These are phyloP conservation scores for Tolypeutes matacus DNA, from an alignment of 2,797 vertebrate species.

Conservation along the genomic window DNA sequence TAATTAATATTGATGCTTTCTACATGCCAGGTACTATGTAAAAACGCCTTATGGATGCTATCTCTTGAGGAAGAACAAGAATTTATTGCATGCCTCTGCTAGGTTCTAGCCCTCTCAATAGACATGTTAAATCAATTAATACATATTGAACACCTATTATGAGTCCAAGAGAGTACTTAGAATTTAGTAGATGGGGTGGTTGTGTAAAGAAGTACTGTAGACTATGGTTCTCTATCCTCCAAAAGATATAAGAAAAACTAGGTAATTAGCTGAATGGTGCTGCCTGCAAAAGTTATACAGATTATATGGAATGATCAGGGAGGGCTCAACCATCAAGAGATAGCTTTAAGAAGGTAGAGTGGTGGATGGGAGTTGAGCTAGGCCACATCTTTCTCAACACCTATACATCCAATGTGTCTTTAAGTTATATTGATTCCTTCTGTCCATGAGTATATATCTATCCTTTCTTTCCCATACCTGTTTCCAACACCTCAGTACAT, in stretches of 20 bases:
- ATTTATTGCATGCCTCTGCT: not conserved
- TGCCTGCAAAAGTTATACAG: not conserved
- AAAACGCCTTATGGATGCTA: not conserved
- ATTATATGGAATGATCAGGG: not conserved
- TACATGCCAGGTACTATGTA: not conserved
- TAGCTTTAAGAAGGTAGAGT: not conserved
- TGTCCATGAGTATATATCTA: not conserved
- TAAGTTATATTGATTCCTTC: not conserved
- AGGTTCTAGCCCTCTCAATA: not conserved
- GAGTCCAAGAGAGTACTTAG: not conserved
- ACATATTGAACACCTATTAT: not conserved
- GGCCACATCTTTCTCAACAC: not conserved
- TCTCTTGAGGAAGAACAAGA: not conserved
- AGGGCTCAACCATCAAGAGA: not conserved
- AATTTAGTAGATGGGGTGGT: not conserved
- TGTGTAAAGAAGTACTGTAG: not conserved
- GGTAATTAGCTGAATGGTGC: not conserved
- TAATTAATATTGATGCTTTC: not conserved
- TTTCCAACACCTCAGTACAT: not conserved
- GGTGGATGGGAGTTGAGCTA: not conserved
- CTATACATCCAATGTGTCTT: not conserved
- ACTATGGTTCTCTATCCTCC: not conserved
- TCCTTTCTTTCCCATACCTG: too few relatives aligned
- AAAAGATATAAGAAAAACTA: not conserved
- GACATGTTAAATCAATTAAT: not conserved